A percentile compares a stretch with the other conserved stretches of the same genome.
phyloP scores from a whole-genome alignment of 2,797 vertebrate genomes.

The Periophthalmus magnuspinnatus region DNA sequence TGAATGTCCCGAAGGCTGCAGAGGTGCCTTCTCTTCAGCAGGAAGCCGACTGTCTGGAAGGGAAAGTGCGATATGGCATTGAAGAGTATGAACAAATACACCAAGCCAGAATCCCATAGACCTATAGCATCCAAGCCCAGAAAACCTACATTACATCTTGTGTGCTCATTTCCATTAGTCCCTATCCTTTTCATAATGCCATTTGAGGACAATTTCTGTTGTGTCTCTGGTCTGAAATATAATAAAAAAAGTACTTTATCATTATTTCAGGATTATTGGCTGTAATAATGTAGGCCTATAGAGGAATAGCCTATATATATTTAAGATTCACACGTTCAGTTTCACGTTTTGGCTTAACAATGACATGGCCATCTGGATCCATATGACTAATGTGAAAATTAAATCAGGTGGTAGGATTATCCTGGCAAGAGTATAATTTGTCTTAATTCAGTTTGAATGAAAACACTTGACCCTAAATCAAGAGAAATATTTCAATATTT shows the following conservation, averaged over 20 bases:
- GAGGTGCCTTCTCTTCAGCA: constrained; percentile 69
- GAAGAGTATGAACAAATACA: constrained; percentile 55
- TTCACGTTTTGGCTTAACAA: background rate
- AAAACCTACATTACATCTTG: constrained; percentile 11
- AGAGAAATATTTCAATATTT: background rate
- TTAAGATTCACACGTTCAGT: background rate
- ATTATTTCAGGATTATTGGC: background rate
- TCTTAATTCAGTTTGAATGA: background rate
- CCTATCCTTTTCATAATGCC: background rate
- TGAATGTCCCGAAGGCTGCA: constrained; percentile 69
- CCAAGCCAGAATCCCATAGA: constrained; percentile 33
- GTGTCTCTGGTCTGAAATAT: background rate
- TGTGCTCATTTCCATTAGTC: background rate
- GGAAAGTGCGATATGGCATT: constrained; percentile 56
- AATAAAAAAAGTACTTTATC: background rate
- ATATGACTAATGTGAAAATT: background rate
- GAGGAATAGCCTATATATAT: too few species aligned
- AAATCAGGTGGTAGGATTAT: background rate
- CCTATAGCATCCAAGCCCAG: constrained; percentile 50
- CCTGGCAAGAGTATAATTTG: background rate
- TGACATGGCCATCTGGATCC: background rate
- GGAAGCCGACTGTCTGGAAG: constrained; percentile 70
- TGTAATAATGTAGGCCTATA: background rate
- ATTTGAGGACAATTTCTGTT: background rate
- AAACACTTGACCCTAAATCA: background rate